Evolutionary conservation across 2,888 invertebrate species (phyloP).

Genomic region (Epistrophe grossulariae): DNA sequence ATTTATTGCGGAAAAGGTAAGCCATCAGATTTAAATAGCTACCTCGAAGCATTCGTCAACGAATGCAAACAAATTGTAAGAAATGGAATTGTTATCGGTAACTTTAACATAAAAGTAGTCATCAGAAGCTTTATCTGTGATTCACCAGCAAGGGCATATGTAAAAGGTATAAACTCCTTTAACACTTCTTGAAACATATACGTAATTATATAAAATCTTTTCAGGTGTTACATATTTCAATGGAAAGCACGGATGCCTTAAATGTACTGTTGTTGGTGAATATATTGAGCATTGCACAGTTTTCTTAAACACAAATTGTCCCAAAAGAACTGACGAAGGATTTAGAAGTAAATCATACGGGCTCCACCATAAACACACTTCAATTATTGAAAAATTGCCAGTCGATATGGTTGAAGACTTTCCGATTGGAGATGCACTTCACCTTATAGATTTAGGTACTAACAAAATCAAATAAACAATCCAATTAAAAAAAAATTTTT

Average conservation of each 20-base stretch:
- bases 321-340: slow-evolving; percentile 7
- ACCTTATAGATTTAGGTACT: neutral
- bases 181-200: neutral
- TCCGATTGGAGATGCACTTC: slow-evolving; percentile 6
- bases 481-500: neutral
- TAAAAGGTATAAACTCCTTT: neutral
- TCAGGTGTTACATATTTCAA: slow-evolving; percentile 29
- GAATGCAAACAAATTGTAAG: neutral
- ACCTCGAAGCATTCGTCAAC: neutral
- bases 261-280: slow-evolving; percentile 24
- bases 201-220: neutral
- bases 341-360: slow-evolving; percentile 8
- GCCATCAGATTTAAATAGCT: slow-evolving; percentile 6
- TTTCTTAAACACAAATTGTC: slow-evolving; percentile 8
- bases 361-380: slow-evolving; percentile 26
- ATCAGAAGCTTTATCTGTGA: slow-evolving; percentile 18
- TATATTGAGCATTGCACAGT: slow-evolving; percentile 23
- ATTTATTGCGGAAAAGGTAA: slow-evolving; percentile 16
- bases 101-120: neutral
- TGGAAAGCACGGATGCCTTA: slow-evolving; percentile 38
- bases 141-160: slow-evolving; percentile 4
- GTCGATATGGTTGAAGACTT: slow-evolving; percentile 40
- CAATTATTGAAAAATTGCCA: slow-evolving; percentile 17
- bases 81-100: slow-evolving; percentile 2
- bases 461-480: neutral